Conservation (phyloP, 1,140 invertebrate species). For the Drosophila lowei region DNA sequence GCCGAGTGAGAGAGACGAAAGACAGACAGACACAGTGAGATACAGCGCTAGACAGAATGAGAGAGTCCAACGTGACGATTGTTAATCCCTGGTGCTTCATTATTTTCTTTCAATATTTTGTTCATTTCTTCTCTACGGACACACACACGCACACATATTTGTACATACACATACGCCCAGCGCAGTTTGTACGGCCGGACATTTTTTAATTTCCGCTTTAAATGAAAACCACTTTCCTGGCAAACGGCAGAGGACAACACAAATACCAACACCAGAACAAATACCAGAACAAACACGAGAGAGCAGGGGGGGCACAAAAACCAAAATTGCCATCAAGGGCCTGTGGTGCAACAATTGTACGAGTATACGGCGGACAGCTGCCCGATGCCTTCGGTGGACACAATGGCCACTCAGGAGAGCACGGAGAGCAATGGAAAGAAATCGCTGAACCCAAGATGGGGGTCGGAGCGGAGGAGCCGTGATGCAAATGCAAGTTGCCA, state of each 20-base stretch:
- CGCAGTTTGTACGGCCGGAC: slow-evolving; percentile 49
- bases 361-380: background rate
- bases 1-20: background rate
- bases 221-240: slow-evolving; percentile 71
- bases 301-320: slow-evolving; percentile 11
- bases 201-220: slow-evolving; percentile 80
- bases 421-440: no score
- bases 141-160: no score
- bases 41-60: background rate
- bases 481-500: slow-evolving; percentile 65
- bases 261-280: slow-evolving; percentile 7
- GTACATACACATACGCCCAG: background rate
- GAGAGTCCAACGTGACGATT: slow-evolving; percentile 13
- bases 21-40: slow-evolving; percentile 3
- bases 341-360: slow-evolving; percentile 38
- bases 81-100: slow-evolving; percentile 58
- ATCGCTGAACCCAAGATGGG: background rate
- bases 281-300: background rate
- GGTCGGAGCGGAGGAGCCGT: slow-evolving; percentile 10
- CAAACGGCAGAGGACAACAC: background rate
- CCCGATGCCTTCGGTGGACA: no score
- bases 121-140: slow-evolving; percentile 2
- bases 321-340: slow-evolving; percentile 51
- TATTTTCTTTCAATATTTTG: slow-evolving; percentile 30
- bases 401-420: no score